Evolutionary conservation across 2,797 vertebrate species (phyloP), one percentile per base, ranked within the genome.

Genomic region (Myotis myotis): DNA sequence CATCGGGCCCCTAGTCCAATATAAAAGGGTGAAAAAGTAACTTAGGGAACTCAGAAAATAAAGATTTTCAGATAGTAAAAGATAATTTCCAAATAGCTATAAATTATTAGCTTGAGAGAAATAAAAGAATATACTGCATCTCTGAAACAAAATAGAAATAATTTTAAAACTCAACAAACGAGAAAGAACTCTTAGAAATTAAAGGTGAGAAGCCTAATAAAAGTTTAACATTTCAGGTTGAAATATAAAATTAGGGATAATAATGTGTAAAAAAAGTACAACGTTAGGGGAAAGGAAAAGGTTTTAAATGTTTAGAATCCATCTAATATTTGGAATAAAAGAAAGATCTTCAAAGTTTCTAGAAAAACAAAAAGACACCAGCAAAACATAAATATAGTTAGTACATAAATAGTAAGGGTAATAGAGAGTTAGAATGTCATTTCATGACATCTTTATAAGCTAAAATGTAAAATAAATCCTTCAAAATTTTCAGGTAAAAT

Each of bases 231-330:
- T 72, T 36, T 64, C 11, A 79, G n/a, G 16, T 19, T 62, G 23
- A 87, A 95, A 74, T 94, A 53, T 47, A 78, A 90, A 74, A 82
- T 81, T 83, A 60, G 70, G 51, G 41, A 20, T 76, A 51, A 47
- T 62, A 49, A 30, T 51, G 64, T 51, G 28, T 62, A 62, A 28
- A 68, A 36, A 75, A 66, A n/a, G 16, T 33, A 23, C 6, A 57
- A 75, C 88, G 36, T 10, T 44, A 5, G 25, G 22, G n/a, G 11
- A 57, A 74, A 80, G 25, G 9, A 44, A 87, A 60, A 88, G 30
- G 41, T n/a, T 57, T 22, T 25, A 72, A 87, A 76, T 41, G 1
- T 41, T 25, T 15, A 6, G 4, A 78, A 38, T 80, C 38, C 10
- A 47, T 49, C 23, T 33, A 0, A 64, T 33, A 70, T 64, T 84